phyloP scores from a whole-genome alignment of 2,113 vertebrate species.

The Tapirus terrestris region DNA sequence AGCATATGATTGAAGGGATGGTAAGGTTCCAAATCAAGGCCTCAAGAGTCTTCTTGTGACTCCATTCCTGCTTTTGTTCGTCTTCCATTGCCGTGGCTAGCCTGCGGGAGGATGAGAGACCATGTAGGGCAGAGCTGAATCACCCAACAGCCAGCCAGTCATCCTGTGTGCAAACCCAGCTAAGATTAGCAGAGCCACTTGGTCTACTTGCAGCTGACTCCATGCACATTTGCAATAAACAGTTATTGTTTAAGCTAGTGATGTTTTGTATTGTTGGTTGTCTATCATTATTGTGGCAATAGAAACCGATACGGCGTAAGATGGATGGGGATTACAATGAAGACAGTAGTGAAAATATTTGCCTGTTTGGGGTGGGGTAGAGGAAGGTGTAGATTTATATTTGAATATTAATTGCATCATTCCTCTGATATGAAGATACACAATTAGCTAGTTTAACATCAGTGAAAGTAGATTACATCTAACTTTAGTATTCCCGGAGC shows the following conservation, averaged over 20 bases:
- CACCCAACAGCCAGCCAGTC: neutral
- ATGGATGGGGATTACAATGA: neutral
- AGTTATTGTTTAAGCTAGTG: neutral
- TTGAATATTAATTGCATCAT: constrained; percentile 34
- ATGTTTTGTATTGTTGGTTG: neutral
- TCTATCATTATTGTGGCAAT: neutral
- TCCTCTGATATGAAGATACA: constrained; percentile 37
- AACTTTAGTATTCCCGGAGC: constrained; percentile 57
- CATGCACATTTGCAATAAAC: neutral
- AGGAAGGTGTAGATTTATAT: neutral
- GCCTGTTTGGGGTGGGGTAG: neutral
- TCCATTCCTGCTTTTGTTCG: neutral
- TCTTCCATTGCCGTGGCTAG: neutral
- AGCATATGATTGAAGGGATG: neutral
- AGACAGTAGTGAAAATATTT: neutral
- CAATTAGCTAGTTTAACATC: constrained; percentile 54
- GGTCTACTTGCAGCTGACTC: neutral
- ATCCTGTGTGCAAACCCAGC: accelerated
- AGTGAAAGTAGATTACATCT: constrained; percentile 59
- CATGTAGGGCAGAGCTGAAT: accelerated
- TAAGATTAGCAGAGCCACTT: neutral
- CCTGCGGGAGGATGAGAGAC: neutral
- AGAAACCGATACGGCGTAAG: neutral
- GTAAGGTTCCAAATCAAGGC: neutral
- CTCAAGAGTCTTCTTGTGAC: neutral